These are phyloP conservation scores for Nomada lathburiana DNA, from an alignment of 2,888 invertebrate species.

Conservation along the genomic window DNA sequence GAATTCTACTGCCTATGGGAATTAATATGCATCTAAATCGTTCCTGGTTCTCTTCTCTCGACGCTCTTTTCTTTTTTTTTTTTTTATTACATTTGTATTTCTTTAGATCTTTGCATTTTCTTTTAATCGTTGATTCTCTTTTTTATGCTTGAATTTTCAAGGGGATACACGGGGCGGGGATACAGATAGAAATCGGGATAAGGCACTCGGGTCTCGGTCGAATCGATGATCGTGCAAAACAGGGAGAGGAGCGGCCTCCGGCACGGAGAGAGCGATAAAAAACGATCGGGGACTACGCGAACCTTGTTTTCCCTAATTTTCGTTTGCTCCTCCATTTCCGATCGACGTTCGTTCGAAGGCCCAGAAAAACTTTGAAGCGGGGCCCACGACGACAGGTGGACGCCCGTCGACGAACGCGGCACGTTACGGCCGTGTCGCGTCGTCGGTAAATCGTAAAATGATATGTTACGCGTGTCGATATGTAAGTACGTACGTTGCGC, in stretches of 20 bases:
- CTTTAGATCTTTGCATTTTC: constrained; percentile 17
- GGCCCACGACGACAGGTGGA: too few species aligned
- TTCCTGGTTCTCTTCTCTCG: constrained; percentile 58
- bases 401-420: neutral
- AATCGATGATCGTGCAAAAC: constrained; percentile 61
- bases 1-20: constrained; percentile 73
- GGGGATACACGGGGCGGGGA: constrained; percentile 12
- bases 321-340: neutral
- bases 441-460: constrained; percentile 30
- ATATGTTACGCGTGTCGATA: constrained; percentile 47
- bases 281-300: neutral
- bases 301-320: too few species aligned
- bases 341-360: too few species aligned
- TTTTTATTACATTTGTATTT: neutral
- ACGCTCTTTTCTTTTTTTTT: constrained; percentile 18
- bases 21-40: constrained; percentile 73
- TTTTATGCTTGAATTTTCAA: constrained; percentile 33
- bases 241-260: constrained; percentile 18
- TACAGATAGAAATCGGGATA: constrained; percentile 68
- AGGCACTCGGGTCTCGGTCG: constrained; percentile 78
- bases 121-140: constrained; percentile 17
- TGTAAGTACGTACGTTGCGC: constrained; percentile 16
- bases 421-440: constrained; percentile 15
- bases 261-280: constrained; percentile 63
- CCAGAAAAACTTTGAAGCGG: too few species aligned